These are phyloP conservation scores for Natator depressus DNA, from an alignment of 2,113 vertebrate genomes.

Conservation along the genomic window DNA sequence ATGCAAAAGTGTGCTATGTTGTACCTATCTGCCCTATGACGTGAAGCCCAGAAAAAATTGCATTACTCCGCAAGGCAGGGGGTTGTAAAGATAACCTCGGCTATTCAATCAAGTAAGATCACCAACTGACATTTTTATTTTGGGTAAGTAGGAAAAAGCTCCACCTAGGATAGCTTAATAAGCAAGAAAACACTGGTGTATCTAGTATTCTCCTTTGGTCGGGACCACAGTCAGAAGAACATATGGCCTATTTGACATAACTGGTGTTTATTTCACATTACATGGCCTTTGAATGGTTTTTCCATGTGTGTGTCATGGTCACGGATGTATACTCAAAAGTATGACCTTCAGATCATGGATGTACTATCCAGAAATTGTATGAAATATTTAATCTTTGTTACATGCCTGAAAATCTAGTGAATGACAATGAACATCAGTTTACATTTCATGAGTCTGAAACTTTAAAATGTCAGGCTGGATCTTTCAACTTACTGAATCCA, in stretches of 20 bases:
- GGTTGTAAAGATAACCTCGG: neutral
- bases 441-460: too few relatives aligned
- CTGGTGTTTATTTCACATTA: neutral
- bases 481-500: too few relatives aligned
- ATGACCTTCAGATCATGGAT: neutral
- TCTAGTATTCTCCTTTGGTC: neutral
- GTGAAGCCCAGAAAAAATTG: neutral
- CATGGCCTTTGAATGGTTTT: neutral
- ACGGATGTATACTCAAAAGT: neutral
- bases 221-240: neutral
- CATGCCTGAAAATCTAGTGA: too few relatives aligned
- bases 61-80: neutral
- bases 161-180: neutral
- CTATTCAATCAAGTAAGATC: neutral
- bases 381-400: too few relatives aligned
- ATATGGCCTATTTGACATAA: neutral
- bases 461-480: too few relatives aligned
- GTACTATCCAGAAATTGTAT: too few relatives aligned
- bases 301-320: neutral
- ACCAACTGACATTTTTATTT: neutral
- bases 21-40: neutral
- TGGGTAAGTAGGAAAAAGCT: neutral
- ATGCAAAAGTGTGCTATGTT: neutral
- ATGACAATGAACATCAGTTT: too few relatives aligned
- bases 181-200: neutral